phyloP scores from a whole-genome alignment of 2,113 vertebrate genomes.

The Chinchilla lanigera region DNA sequence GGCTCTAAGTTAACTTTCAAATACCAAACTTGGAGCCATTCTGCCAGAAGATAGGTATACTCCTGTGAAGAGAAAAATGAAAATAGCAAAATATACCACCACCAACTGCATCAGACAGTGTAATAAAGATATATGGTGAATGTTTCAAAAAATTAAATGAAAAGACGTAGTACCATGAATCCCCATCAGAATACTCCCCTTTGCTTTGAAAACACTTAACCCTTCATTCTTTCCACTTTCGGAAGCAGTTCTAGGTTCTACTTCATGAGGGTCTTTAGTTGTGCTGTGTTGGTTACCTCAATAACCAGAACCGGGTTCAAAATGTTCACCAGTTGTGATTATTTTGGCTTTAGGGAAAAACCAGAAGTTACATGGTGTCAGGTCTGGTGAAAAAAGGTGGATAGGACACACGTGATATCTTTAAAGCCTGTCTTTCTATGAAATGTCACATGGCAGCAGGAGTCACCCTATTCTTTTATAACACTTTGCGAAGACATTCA shows the following conservation, averaged over 20 bases:
- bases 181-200: not conserved
- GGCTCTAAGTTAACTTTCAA: not conserved
- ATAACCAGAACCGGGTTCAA: not conserved
- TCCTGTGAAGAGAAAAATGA: not conserved
- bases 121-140: not conserved
- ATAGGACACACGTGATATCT: not conserved
- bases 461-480: not conserved
- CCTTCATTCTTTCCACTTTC: not conserved
- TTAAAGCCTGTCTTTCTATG: not conserved
- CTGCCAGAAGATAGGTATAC: not conserved
- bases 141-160: not conserved
- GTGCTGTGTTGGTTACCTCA: not conserved
- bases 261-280: not conserved
- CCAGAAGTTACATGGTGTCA: not conserved
- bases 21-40: not conserved
- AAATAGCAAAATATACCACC: not conserved
- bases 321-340: not conserved
- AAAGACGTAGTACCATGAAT: not conserved
- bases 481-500: not conserved
- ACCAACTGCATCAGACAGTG: not conserved
- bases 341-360: not conserved
- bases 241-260: not conserved
- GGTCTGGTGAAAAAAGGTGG: not conserved
- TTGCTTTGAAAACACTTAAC: not conserved
- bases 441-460: not conserved